Conservation (phyloP, 2,113 vertebrate species). For the Pangasianodon gigas region DNA sequence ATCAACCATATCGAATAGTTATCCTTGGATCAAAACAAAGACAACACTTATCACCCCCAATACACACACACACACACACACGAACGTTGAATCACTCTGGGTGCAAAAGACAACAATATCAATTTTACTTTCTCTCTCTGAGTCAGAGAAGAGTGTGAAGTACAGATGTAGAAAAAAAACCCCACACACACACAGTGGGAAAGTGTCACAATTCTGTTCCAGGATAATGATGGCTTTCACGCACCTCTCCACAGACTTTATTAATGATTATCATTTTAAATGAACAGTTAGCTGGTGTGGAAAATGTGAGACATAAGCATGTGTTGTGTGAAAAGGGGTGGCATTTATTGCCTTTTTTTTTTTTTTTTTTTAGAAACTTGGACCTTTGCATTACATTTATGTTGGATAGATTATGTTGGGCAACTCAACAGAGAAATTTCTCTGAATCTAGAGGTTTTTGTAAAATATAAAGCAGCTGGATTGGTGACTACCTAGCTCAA, state of each 20-base stretch:
- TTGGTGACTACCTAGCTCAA: background rate
- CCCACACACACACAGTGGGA: background rate
- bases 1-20: slow-evolving; percentile 10
- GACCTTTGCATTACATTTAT: background rate
- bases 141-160: background rate
- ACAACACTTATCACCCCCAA: background rate
- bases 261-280: background rate
- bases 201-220: background rate
- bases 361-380: background rate
- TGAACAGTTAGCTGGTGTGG: background rate
- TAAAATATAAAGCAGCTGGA: background rate
- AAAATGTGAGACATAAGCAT: background rate
- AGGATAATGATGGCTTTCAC: background rate
- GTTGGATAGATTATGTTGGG: background rate
- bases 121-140: background rate
- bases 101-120: background rate
- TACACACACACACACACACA: background rate
- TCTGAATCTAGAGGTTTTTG: background rate
- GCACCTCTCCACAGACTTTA: background rate
- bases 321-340: background rate
- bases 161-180: background rate
- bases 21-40: background rate
- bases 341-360: background rate
- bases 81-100: background rate
- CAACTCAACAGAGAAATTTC: background rate